Evolutionary conservation across 2,113 vertebrate genomes (phyloP), one percentile per base, ranked within the genome.

Genomic region (Corapipo altera): DNA sequence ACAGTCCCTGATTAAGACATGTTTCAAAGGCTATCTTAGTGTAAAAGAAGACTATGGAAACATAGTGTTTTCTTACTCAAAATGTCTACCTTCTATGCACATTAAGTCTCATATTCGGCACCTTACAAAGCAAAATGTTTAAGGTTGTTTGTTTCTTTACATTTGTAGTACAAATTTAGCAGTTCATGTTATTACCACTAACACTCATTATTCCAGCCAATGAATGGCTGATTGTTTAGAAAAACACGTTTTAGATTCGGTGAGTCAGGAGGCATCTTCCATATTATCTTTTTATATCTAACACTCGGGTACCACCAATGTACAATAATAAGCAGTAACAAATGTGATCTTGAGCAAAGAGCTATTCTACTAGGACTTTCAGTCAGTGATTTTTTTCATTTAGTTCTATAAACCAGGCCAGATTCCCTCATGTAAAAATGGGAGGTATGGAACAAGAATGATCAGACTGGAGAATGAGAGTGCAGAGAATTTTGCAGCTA

Each of bases 231-330:
- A 64, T 14, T 1, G 0, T 61, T 52, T 57, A 58, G 23, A 32
- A 52, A 61, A 75, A 61, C 1, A 52, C 27, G 23, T 30, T 86
- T 65, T 57, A 23, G 10, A 35, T 30, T 61, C 41, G 46, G 21
- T 65, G 55, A 23, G 28, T 70, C 22, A 18, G 13, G n/a, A 72
- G 4, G 11, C 20, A 30, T 24, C 28, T 77, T 82, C 69, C 17
- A 27, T 48, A 67, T 54, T 16, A 21, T 35, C 9, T 24, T 76
- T 35, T 41, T 51, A 3, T 44, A 13, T 27, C n/a, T 49, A 41
- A 59, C 21, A 39, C 30, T 85, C 4, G 5, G 11, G 16, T 64
- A 59, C 9, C 15, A 64, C 3, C 14, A 44, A 35, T 0, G 0
- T 49, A 64, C 10, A 32, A 78, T 19, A 55, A 33, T 27, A 59